These are phyloP conservation scores for Lampropteryx suffumata DNA, from an alignment of 2,888 invertebrate genomes.

Conservation along the genomic window DNA sequence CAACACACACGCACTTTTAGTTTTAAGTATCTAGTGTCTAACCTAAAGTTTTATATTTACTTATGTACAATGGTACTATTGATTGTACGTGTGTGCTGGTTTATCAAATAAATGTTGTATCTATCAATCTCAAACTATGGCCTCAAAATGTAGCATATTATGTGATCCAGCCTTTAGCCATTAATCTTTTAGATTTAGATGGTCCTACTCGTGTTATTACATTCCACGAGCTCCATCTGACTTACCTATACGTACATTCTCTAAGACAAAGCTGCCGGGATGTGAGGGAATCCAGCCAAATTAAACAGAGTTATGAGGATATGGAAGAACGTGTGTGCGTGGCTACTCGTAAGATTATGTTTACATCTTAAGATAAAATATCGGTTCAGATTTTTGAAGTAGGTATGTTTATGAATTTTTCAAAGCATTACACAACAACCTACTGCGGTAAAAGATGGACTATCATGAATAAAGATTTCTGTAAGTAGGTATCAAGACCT, in stretches of 20 bases:
- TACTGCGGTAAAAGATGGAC: too few species aligned
- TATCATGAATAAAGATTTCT: too few species aligned
- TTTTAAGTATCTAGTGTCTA: too few species aligned
- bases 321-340: neutral
- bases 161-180: constrained; percentile 3
- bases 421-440: too few species aligned
- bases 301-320: constrained; percentile 23
- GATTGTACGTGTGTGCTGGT: too few species aligned
- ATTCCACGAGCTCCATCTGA: constrained; percentile 42
- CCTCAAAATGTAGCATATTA: neutral
- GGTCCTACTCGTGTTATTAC: constrained; percentile 42
- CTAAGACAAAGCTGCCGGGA: constrained; percentile 45
- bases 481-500: neutral
- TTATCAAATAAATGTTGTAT: too few species aligned
- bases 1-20: too few species aligned
- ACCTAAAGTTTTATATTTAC: too few species aligned
- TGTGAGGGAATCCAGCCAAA: constrained; percentile 43
- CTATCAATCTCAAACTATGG: neutral
- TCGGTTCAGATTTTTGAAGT: too few species aligned
- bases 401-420: too few species aligned
- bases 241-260: constrained; percentile 32
- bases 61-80: too few species aligned
- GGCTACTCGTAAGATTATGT: constrained; percentile 3
- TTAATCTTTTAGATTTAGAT: constrained; percentile 18
- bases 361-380: neutral